Evolutionary conservation across 1,140 invertebrate genomes (phyloP).

Genomic region (Polypedilum vanderplanki): DNA sequence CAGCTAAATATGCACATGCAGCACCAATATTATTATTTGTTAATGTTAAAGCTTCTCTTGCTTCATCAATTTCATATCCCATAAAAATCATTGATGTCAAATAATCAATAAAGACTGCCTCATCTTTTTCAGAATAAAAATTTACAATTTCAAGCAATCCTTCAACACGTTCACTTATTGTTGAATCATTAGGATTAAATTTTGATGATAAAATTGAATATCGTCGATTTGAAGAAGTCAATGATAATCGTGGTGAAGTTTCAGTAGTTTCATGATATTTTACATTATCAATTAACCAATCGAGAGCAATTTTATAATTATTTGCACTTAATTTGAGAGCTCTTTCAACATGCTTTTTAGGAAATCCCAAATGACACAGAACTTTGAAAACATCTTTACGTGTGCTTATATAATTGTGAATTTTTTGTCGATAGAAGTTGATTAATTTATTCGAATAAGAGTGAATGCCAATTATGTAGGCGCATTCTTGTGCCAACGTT

Average conservation of each 20-base stretch:
- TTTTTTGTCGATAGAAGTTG: not conserved
- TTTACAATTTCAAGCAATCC: not conserved
- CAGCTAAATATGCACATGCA: not conserved
- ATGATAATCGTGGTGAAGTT: not conserved
- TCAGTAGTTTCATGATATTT: not conserved
- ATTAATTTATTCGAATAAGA: not conserved
- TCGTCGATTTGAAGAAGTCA: not conserved
- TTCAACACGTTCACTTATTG: not conserved
- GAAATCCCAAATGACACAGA: slow-evolving; percentile 1
- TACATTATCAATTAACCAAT: not conserved
- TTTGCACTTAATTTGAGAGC: not conserved
- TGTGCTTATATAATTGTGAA: not conserved
- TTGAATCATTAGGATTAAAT: not conserved
- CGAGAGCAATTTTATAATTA: not conserved
- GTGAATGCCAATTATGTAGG: not conserved
- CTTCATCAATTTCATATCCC: not conserved
- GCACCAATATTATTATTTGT: not conserved
- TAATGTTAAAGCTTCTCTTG: not conserved
- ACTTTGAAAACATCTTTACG: not conserved
- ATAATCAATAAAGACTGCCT: not conserved
- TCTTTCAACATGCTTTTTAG: not conserved
- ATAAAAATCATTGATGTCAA: not conserved
- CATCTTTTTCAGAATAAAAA: not conserved
- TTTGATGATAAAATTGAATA: not conserved
- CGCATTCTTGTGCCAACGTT: not conserved